These are phyloP conservation scores for Hermodice carunculata DNA, from an alignment of 2,888 invertebrate genomes.

Conservation along the genomic window DNA sequence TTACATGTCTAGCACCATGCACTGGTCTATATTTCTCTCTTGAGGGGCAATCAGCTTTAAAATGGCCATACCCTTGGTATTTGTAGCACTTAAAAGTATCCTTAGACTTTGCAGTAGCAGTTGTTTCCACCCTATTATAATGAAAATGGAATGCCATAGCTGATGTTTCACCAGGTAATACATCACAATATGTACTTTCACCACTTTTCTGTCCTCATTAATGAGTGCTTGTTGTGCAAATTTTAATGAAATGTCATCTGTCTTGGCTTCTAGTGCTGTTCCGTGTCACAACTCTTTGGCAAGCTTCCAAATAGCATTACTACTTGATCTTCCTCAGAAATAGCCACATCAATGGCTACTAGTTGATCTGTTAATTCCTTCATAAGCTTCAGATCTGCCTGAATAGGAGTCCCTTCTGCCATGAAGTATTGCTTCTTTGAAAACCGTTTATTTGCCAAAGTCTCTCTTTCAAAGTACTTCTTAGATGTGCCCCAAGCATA, in stretches of 20 bases:
- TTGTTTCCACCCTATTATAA: too few relatives aligned
- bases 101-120: too few relatives aligned
- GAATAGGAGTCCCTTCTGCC: background rate
- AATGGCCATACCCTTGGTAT: too few relatives aligned
- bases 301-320: background rate
- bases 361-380: slow-evolving; percentile 3
- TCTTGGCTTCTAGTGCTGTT: background rate
- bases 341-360: background rate
- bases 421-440: background rate
- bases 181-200: too few relatives aligned
- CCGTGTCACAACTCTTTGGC: background rate
- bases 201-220: background rate
- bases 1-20: too few relatives aligned
- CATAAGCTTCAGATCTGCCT: background rate
- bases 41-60: too few relatives aligned
- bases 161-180: too few relatives aligned
- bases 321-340: slow-evolving; percentile 1
- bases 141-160: too few relatives aligned
- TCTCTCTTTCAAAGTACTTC: background rate
- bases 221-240: slow-evolving; percentile 2
- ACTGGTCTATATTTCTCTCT: too few relatives aligned
- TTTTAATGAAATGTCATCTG: background rate
- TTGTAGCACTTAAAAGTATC: too few relatives aligned
- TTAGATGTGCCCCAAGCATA: background rate
- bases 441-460: background rate